These are phyloP conservation scores for Sebastes schlegelii DNA, from an alignment of 2,113 vertebrate genomes.

Conservation along the genomic window DNA sequence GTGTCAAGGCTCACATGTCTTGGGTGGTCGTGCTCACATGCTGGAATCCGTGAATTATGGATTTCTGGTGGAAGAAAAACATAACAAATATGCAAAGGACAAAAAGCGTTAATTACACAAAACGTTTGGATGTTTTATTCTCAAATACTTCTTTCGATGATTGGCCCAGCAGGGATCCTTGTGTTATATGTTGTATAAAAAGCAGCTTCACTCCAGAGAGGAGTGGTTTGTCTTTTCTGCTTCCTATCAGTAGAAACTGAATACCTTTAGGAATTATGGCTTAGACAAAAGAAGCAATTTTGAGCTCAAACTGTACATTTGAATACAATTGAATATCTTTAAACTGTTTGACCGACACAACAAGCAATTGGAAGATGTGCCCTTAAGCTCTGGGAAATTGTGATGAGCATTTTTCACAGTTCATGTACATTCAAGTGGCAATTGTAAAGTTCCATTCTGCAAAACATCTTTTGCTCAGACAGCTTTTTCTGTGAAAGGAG, in stretches of 20 bases:
- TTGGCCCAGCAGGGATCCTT: background rate
- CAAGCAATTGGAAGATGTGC: background rate
- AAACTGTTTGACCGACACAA: background rate
- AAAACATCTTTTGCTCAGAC: too few relatives aligned
- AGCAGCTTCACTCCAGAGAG: background rate
- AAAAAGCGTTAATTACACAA: background rate
- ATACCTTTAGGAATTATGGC: background rate
- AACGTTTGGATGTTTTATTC: background rate
- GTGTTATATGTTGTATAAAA: background rate
- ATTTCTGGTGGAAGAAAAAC: constrained; percentile 46
- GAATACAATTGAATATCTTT: background rate
- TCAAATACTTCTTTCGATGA: background rate
- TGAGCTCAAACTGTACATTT: background rate
- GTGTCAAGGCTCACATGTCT: constrained; percentile 59
- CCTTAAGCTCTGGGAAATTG: too few relatives aligned
- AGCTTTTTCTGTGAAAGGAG: too few relatives aligned
- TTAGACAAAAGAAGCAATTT: background rate
- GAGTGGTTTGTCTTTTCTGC: background rate
- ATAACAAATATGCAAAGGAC: constrained; percentile 4
- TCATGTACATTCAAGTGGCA: too few relatives aligned
- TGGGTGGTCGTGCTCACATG: constrained; percentile 62
- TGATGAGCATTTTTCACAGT: background rate
- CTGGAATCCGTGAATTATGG: constrained; percentile 32
- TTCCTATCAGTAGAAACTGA: background rate
- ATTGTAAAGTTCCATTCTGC: too few relatives aligned